These are phyloP conservation scores for Xiphophorus birchmanni DNA, from an alignment of 2,797 vertebrate species.

Conservation along the genomic window DNA sequence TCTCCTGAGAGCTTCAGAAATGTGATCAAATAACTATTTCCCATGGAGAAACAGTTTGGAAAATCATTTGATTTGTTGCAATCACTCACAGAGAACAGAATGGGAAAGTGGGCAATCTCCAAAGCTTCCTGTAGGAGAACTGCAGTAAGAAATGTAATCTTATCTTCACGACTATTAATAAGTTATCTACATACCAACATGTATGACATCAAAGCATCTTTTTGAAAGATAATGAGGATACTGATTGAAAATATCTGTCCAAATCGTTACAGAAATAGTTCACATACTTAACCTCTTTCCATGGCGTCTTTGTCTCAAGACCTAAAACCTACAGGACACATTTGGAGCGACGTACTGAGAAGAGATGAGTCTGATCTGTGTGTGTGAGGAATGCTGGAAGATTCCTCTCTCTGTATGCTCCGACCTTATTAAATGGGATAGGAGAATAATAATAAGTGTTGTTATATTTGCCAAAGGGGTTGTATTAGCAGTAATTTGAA, in stretches of 20 bases:
- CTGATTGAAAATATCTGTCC: background rate
- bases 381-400: too few species aligned
- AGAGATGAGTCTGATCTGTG: background rate
- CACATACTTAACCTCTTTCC: background rate
- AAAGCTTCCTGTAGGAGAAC: background rate
- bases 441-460: background rate
- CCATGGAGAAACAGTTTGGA: background rate
- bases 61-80: background rate
- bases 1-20: background rate
- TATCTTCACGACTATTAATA: background rate
- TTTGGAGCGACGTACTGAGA: background rate
- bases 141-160: background rate
- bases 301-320: background rate
- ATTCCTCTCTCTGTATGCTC: background rate
- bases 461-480: background rate
- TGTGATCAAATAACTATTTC: background rate
- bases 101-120: background rate
- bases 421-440: background rate
- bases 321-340: background rate
- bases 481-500: background rate
- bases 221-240: background rate
- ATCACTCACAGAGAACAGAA: background rate
- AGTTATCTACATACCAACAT: background rate
- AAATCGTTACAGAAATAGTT: background rate
- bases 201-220: background rate